phyloP scores from a whole-genome alignment of 2,113 vertebrate species.

The Notothenia coriiceps region DNA sequence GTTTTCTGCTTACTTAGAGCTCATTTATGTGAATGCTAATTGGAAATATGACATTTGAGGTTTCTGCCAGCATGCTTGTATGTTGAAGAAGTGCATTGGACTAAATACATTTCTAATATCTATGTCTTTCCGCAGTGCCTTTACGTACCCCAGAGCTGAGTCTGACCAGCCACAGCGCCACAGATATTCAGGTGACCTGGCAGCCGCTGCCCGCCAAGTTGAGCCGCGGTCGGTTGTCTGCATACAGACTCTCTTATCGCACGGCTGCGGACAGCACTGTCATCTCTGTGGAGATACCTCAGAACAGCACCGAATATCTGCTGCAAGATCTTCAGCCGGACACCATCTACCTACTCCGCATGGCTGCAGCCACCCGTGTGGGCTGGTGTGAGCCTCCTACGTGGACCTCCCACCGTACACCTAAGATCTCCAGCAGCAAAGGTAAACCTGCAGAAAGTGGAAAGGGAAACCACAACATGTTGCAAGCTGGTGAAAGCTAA shows the following conservation, averaged over 20 bases:
- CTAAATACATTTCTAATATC: neutral
- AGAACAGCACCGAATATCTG: slow-evolving; percentile 85
- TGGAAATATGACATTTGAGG: neutral
- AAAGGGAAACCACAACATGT: neutral
- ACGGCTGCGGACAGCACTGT: slow-evolving; percentile 88
- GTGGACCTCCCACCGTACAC: slow-evolving; percentile 95
- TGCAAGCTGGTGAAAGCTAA: neutral
- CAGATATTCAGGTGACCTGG: slow-evolving; percentile 94
- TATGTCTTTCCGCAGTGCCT: slow-evolving; percentile 85
- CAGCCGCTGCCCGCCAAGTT: slow-evolving; percentile 90
- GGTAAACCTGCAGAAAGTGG: slow-evolving; percentile 80
- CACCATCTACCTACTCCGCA: slow-evolving; percentile 92
- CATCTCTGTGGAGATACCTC: slow-evolving; percentile 88
- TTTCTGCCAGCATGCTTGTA: neutral
- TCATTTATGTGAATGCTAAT: neutral
- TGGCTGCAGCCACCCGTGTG: slow-evolving; percentile 91
- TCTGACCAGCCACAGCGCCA: slow-evolving; percentile 92
- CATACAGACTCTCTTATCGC: slow-evolving; percentile 92
- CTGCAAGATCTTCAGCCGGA: slow-evolving; percentile 89
- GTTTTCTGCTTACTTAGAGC: neutral
- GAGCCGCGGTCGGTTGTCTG: slow-evolving; percentile 89
- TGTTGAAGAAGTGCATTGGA: neutral
- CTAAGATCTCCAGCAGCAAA: slow-evolving; percentile 91
- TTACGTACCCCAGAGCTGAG: slow-evolving; percentile 95
- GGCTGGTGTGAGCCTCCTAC: slow-evolving; percentile 95